Conservation (phyloP, 2,113 vertebrate species). For the Lasiurus borealis region DNA sequence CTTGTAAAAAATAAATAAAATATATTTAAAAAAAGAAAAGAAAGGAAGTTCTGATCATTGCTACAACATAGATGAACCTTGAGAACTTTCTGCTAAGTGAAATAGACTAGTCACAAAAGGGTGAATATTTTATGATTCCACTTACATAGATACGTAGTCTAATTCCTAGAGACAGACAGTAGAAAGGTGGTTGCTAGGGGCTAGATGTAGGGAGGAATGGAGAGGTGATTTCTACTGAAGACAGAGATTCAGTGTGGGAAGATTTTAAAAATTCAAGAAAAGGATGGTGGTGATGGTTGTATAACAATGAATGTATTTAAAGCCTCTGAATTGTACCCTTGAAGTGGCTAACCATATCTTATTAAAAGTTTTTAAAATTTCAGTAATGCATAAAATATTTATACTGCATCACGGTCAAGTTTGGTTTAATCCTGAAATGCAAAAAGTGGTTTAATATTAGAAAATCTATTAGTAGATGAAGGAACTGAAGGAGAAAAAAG, state of each 20-base stretch:
- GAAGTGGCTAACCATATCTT: neutral
- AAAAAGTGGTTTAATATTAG: neutral
- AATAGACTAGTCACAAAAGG: neutral
- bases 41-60: neutral
- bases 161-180: neutral
- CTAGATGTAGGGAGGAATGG: neutral
- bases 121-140: neutral
- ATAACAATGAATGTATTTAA: neutral
- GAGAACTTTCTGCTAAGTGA: neutral
- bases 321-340: neutral
- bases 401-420: neutral
- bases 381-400: neutral
- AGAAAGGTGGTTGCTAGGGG: neutral
- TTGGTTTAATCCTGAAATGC: neutral
- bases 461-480: neutral
- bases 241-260: neutral
- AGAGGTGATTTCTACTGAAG: neutral
- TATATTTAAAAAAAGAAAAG: no score
- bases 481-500: neutral
- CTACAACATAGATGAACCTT: neutral
- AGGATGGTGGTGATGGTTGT: neutral
- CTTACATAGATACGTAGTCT: neutral
- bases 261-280: neutral
- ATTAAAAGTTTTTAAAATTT: neutral
- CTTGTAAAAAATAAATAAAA: no score